These are phyloP conservation scores for Ommatoiulus sabulosus DNA, from an alignment of 2,888 invertebrate genomes.

Conservation along the genomic window DNA sequence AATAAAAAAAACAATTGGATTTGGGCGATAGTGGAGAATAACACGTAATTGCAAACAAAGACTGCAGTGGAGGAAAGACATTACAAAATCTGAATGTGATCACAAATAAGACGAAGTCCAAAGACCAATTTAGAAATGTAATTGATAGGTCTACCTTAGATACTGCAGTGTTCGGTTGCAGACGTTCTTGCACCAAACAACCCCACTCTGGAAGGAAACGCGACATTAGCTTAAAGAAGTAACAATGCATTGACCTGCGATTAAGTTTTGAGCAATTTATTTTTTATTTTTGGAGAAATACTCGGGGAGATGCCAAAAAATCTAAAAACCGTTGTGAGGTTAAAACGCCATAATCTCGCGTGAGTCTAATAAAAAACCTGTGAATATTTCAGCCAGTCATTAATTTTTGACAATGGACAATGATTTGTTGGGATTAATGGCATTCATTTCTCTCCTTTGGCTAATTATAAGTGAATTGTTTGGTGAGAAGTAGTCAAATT, in stretches of 20 bases:
- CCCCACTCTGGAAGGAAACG: not conserved
- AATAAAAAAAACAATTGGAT: not conserved
- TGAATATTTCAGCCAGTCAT: not conserved
- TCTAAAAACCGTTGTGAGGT: not conserved
- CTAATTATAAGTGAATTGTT: not conserved
- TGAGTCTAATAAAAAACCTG: not conserved
- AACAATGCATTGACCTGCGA: not conserved
- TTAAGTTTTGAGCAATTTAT: not conserved
- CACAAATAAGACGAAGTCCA: not conserved
- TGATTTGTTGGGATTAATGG: not conserved
- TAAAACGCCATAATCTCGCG: not conserved
- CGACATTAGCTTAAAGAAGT: too few relatives aligned
- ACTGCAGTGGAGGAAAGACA: not conserved
- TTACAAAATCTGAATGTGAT: not conserved
- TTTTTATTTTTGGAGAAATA: not conserved
- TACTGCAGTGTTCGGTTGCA: not conserved
- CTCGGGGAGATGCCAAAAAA: not conserved
- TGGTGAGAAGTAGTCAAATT: not conserved
- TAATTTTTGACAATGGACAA: constrained; percentile 10
- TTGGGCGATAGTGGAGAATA: not conserved
- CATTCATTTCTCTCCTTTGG: not conserved
- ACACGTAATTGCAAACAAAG: not conserved
- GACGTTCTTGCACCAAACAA: too few relatives aligned
- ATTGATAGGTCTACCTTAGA: not conserved
- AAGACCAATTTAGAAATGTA: not conserved